Evolutionary conservation across 1,140 invertebrate genomes (phyloP).

Genomic region (Ericerus pela): DNA sequence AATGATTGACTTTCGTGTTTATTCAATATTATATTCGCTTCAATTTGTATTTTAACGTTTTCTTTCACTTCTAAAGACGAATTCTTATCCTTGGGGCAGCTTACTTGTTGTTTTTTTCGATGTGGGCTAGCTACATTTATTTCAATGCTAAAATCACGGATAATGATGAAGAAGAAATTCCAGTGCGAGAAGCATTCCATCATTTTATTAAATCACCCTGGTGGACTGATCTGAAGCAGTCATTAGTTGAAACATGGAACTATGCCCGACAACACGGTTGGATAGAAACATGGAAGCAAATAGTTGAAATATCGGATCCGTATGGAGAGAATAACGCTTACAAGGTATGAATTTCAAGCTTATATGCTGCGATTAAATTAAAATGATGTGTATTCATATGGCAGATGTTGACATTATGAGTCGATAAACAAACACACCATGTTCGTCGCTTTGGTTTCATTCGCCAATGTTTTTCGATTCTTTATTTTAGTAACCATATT

Average conservation of each 20-base stretch:
- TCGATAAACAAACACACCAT: no score
- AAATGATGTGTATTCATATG: no score
- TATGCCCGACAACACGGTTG: constrained; percentile 67
- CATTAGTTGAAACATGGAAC: constrained; percentile 54
- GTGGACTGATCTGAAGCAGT: constrained; percentile 50
- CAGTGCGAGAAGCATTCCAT: constrained; percentile 67
- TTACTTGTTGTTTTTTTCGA: constrained; percentile 46
- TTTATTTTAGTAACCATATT: no score
- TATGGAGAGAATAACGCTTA: constrained; percentile 79
- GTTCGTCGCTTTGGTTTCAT: no score
- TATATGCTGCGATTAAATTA: no score
- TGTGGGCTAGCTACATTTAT: constrained; percentile 67
- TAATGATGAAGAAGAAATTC: constrained; percentile 72
- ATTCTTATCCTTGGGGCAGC: constrained; percentile 40
- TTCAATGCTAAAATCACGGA: constrained; percentile 79
- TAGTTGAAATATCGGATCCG: constrained; percentile 72
- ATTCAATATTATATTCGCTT: constrained; percentile 7
- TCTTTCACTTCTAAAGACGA: constrained; percentile 28
- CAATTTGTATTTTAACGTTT: constrained; percentile 1
- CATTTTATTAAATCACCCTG: constrained; percentile 81
- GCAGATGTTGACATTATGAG: no score
- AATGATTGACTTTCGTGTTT: constrained; percentile 17
- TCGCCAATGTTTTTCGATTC: no score
- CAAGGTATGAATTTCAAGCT: no score
- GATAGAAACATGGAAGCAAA: constrained; percentile 62